Evolutionary conservation across 2,797 vertebrate species (phyloP).

Genomic region (Gymnothorax javanicus): DNA sequence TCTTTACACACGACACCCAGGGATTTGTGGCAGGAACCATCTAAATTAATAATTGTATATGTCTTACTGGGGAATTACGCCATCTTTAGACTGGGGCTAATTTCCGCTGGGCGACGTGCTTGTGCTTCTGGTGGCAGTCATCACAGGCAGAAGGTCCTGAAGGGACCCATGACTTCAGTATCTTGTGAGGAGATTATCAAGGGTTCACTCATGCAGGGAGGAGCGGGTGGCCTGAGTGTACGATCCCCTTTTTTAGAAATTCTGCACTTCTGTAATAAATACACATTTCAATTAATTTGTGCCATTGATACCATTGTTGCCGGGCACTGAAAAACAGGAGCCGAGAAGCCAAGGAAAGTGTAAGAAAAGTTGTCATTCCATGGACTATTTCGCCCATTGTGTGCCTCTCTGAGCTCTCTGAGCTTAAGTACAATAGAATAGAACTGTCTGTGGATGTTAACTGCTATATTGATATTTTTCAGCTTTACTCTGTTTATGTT

Average conservation of each 20-base stretch:
- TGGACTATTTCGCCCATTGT: not conserved
- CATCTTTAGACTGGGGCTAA: conserved; percentile 58
- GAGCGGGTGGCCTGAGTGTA: conserved; percentile 39
- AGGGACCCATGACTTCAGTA: conserved; percentile 61
- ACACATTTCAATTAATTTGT: conserved; percentile 8
- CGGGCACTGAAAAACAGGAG: not conserved
- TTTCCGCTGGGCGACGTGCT: conserved; percentile 61
- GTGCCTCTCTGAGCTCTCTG: no score
- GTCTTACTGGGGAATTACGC: conserved; percentile 54
- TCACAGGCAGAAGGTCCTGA: conserved; percentile 52
- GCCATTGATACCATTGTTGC: conserved; percentile 6
- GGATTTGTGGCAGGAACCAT: conserved; percentile 49
- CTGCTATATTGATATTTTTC: no score
- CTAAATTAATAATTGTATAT: conserved; percentile 59
- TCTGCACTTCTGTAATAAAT: conserved; percentile 12
- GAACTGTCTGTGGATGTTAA: no score
- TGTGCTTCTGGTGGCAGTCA: conserved; percentile 49
- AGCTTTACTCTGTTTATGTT: not conserved
- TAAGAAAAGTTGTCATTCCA: not conserved
- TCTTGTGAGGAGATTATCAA: conserved; percentile 48
- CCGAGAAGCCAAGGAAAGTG: not conserved
- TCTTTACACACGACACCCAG: conserved; percentile 41
- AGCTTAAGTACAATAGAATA: no score
- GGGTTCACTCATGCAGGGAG: conserved; percentile 24
- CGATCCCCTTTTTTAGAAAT: conserved; percentile 48